A percentile compares a stretch with the other conserved stretches of the same genome.
Evolutionary conservation across 2,113 vertebrate species (phyloP).

Genomic region (Grus americana): DNA sequence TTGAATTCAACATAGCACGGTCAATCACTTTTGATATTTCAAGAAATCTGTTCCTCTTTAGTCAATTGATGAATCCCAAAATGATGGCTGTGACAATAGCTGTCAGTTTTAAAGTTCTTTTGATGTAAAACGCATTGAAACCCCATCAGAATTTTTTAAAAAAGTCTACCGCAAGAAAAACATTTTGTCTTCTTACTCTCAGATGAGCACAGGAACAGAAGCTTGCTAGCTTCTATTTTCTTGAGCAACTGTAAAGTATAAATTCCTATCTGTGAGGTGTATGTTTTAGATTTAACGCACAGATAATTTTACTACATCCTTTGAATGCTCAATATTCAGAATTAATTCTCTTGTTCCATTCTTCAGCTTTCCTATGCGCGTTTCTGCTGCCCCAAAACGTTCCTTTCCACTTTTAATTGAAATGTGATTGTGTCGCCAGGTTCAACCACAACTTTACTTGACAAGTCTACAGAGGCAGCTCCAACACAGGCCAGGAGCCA

Average conservation of each 20-base stretch:
- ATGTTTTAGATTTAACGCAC: background rate
- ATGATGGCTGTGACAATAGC: background rate
- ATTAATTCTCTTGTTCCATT: background rate
- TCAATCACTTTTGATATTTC: background rate
- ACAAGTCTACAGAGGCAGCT: background rate
- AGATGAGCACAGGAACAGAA: background rate
- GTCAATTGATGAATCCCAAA: background rate
- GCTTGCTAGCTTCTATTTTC: background rate
- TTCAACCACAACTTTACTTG: background rate
- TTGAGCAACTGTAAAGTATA: background rate
- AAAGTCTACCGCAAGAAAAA: background rate
- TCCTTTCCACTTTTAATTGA: background rate
- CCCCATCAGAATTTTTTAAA: background rate
- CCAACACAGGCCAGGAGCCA: background rate
- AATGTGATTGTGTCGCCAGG: background rate
- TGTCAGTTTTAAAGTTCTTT: slow-evolving; percentile 15
- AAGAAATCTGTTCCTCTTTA: background rate
- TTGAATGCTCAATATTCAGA: background rate
- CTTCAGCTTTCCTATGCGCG: fast-evolving
- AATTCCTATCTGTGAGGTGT: background rate
- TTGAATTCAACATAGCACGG: background rate
- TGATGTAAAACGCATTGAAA: background rate
- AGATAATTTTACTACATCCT: background rate
- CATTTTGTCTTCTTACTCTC: background rate
- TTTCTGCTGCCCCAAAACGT: background rate